Evolutionary conservation across 2,113 vertebrate genomes (phyloP).

Genomic region (Lagenorhynchus albirostris): DNA sequence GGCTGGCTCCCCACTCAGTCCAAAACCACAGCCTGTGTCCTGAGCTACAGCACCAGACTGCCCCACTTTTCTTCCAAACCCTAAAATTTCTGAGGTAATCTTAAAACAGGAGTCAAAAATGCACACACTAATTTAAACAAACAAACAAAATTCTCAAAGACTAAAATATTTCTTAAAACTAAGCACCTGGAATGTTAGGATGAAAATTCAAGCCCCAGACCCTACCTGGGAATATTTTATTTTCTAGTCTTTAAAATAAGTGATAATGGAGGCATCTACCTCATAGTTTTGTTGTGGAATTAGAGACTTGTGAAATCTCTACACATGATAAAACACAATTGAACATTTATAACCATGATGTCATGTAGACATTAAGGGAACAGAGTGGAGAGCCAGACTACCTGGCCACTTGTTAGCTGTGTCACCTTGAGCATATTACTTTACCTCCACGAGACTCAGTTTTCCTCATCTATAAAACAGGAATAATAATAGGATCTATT

Average conservation of each 20-base stretch:
- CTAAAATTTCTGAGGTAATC: not conserved
- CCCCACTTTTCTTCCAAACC: not conserved
- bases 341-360: not conserved
- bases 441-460: not conserved
- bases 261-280: not conserved
- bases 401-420: not conserved
- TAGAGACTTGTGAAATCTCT: not conserved
- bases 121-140: not conserved
- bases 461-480: not conserved
- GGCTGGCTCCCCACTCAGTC: not conserved
- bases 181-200: not conserved
- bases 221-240: not conserved
- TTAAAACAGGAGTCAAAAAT: not conserved
- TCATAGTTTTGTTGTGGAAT: not conserved
- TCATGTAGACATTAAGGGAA: not conserved
- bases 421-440: not conserved
- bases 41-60: not conserved
- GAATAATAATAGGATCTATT: not conserved
- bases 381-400: not conserved
- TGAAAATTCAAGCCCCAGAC: not conserved
- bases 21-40: not conserved
- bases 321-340: not conserved
- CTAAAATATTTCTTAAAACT: not conserved
- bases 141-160: not conserved
- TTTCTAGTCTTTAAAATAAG: not conserved